Percentiles rank a stretch among this genome's conserved stretches.
phyloP scores from a whole-genome alignment of 2,888 invertebrate genomes.

The Oegoconia quadripuncta region DNA sequence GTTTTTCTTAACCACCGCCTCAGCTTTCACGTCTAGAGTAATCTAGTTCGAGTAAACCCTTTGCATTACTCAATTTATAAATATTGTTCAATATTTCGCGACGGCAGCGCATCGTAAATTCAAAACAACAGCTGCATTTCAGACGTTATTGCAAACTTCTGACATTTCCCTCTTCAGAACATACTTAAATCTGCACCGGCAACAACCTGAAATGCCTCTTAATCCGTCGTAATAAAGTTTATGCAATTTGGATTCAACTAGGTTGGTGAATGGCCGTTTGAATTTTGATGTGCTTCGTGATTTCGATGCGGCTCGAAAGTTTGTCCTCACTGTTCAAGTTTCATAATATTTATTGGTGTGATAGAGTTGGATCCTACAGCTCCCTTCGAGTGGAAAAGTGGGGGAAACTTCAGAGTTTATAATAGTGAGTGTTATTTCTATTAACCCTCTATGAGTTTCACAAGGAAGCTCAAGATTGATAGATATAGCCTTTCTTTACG shows the following conservation, averaged over 20 bases:
- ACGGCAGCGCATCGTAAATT: background rate
- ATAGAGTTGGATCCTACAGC: too few species aligned
- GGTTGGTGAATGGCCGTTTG: conserved; percentile 3
- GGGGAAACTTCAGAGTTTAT: too few species aligned
- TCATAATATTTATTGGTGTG: conserved; percentile 6
- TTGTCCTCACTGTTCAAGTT: conserved; percentile 3
- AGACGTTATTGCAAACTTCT: conserved; percentile 1
- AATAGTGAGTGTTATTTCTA: too few species aligned
- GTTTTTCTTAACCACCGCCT: too few species aligned
- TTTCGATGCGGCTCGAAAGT: conserved; percentile 5
- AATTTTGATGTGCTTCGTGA: conserved; percentile 7
- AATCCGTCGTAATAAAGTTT: background rate
- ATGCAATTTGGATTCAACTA: background rate
- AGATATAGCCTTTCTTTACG: too few species aligned
- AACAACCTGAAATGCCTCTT: background rate
- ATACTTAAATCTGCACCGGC: background rate
- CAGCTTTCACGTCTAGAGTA: too few species aligned
- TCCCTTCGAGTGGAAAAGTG: too few species aligned
- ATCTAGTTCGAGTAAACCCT: too few species aligned
- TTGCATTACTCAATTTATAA: background rate
- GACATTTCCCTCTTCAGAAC: background rate
- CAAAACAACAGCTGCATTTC: conserved; percentile 2
- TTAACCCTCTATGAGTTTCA: too few species aligned
- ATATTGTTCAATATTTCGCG: background rate
- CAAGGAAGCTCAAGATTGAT: too few species aligned